Base-by-base conservation (phyloP, 2,113 vertebrate species). In the Syrrhaptes paradoxus region DNA sequence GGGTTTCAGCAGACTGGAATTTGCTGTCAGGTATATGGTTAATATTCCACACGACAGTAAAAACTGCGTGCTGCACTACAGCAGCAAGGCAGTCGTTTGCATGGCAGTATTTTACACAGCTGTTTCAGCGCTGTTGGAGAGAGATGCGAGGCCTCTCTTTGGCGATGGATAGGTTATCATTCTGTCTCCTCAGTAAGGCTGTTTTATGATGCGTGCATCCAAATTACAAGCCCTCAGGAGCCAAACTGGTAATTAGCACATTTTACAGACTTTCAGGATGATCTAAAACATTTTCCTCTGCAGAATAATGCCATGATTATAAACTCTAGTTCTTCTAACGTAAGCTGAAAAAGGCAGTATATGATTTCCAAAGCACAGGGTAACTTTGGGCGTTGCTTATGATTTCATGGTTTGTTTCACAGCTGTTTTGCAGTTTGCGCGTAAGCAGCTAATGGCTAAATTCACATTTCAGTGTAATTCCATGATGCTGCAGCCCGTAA, bases 371-470 rank as follows among this genome's bases (percentile, higher is more conserved):
- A 51, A 68, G 67, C 61, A 46, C 70, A 25, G 82, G 54, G 58
- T 43, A 41, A 70, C 85, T 85, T 75, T 73, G 89, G 91, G 85
- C 14, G 10, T 76, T 80, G 75, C 85, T 94, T 43, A 54, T 29
- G 65, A 80, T 71, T 71, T 80, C 63, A 67, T 38, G 66, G 84
- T 67, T 92, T 48, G 67, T 85, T 66, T 90, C 78, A 74, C 67
- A 94, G 93, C 75, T 84, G 43, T 48, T 78, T 26, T 93, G 90
- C 66, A 73, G 70, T 73, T 90, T 92, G 70, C 62, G 73, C 3
- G 1, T 91, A 77, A 89, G 88, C 67, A 92, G 75, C 95, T 67
- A 89, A 85, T 59, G 72, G 81, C 92, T 93, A 63, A 87, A 92
- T 75, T 92, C 84, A 67, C 61, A 57, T 82, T 92, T 94, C 84